Base-by-base conservation (phyloP, 2,797 vertebrate species). In the Phylloscopus collybita region DNA sequence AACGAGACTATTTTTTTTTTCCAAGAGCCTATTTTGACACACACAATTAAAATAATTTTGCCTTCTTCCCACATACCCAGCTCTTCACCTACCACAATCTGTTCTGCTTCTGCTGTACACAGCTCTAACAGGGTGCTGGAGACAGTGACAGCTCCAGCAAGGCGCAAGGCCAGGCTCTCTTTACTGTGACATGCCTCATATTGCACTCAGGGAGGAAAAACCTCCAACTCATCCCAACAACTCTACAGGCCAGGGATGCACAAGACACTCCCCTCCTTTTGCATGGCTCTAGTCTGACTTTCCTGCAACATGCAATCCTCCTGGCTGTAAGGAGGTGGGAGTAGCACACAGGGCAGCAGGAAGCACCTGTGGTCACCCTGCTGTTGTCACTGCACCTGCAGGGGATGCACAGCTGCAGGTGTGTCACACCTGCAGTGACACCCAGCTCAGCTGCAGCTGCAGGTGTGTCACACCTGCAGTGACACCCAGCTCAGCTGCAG, bases 41-140 rank as follows among this genome's bases (percentile, higher is more conserved):
- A 81, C 26, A 81, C 61, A 80, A 92, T 56, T 87, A 29, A 95
- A 92, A 66, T 69, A 74, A 83, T 81, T 86, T 90, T 86, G 50
- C 73, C 47, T 84, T 86, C 93, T 95, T 93, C 86, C 88, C 80
- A 94, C 85, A 93, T 62, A 60, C 34, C 22, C 70, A 62, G 54
- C 16, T 90, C 94, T 86, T 90, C 83, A 80, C 44, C 76, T 69
- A 87, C 75, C 83, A 95, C 92, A 92, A 80, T 93, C 90, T 96
- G 90, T 83, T 94, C 80, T 67, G n/a, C 50, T 95, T 92, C 85
- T 93, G 75, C 22, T 69, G 82, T 40, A 84, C 53, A 32, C 16
- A 91, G 72, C 72, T 86, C 6, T 27, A 88, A 59, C 57, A 75
- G 80, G 51, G 66, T 79, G 57, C 79, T 78, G 45, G 19, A 78